These are phyloP conservation scores for Oxyteleia sp. DNA, from an alignment of 2,888 invertebrate species.

Conservation along the genomic window DNA sequence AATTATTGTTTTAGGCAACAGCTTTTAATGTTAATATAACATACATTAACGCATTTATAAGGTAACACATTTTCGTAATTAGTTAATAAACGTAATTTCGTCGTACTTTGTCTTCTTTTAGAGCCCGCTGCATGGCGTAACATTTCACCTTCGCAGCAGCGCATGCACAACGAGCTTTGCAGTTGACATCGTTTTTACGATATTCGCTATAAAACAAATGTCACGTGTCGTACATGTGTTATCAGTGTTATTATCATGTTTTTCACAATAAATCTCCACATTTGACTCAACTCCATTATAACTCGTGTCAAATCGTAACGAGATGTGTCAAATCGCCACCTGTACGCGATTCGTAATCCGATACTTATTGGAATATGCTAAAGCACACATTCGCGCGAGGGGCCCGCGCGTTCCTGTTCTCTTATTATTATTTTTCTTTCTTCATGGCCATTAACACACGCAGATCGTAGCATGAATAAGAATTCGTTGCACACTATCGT, in stretches of 20 bases:
- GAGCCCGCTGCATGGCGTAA: no score
- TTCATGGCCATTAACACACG: constrained; percentile 16
- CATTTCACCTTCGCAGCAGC: no score
- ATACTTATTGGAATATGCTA: constrained; percentile 5
- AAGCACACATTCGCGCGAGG: constrained; percentile 3
- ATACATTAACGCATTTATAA: no score
- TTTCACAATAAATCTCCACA: background rate
- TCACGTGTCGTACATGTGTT: background rate
- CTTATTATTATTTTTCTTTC: constrained; percentile 1
- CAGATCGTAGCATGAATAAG: constrained; percentile 5
- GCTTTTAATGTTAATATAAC: no score
- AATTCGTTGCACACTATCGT: constrained; percentile 7
- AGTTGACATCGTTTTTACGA: no score
- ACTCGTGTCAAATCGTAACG: background rate
- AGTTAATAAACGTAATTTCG: no score
- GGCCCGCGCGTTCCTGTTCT: background rate
- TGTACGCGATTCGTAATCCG: constrained; percentile 7
- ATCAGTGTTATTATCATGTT: background rate
- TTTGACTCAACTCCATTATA: background rate
- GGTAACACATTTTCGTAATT: no score
- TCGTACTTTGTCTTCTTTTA: no score
- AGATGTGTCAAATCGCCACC: constrained; percentile 3
- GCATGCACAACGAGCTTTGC: no score
- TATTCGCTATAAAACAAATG: no score
- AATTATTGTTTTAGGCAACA: no score